These are phyloP conservation scores for Salvator merianae DNA, from an alignment of 2,113 vertebrate genomes.

Conservation along the genomic window DNA sequence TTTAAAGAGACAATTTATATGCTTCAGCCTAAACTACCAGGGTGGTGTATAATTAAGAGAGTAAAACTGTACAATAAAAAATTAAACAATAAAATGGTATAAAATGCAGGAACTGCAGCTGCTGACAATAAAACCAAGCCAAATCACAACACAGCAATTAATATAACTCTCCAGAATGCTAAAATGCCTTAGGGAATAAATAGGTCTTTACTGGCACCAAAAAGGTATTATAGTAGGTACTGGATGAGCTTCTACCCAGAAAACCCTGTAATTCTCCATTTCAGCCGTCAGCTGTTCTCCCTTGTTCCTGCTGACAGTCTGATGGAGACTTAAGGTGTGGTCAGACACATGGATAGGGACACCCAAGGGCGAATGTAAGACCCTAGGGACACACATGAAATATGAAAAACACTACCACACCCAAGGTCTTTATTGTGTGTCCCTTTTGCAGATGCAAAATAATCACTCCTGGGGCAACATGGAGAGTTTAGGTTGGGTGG, in stretches of 20 bases:
- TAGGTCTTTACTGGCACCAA: background rate
- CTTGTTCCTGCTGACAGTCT: too few relatives aligned
- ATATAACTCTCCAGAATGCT: background rate
- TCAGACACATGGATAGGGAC: too few relatives aligned
- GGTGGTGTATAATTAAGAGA: background rate
- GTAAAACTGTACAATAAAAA: background rate
- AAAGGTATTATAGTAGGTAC: background rate
- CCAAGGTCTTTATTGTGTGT: too few relatives aligned
- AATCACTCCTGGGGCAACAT: too few relatives aligned
- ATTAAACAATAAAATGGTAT: background rate
- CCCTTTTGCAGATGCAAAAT: too few relatives aligned
- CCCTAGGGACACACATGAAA: too few relatives aligned
- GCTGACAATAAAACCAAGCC: background rate
- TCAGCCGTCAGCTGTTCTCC: background rate
- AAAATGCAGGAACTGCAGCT: background rate
- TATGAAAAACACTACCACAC: too few relatives aligned
- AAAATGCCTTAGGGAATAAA: background rate
- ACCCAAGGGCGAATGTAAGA: too few relatives aligned
- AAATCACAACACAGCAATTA: background rate
- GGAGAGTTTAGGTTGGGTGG: too few relatives aligned
- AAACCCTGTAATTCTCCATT: too few relatives aligned
- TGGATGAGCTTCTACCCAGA: background rate
- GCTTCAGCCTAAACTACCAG: background rate
- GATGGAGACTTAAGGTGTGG: too few relatives aligned
- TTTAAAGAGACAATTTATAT: slow-evolving; percentile 1